phyloP scores from a whole-genome alignment of 2,888 invertebrate genomes.

The Melinaea menophilus region DNA sequence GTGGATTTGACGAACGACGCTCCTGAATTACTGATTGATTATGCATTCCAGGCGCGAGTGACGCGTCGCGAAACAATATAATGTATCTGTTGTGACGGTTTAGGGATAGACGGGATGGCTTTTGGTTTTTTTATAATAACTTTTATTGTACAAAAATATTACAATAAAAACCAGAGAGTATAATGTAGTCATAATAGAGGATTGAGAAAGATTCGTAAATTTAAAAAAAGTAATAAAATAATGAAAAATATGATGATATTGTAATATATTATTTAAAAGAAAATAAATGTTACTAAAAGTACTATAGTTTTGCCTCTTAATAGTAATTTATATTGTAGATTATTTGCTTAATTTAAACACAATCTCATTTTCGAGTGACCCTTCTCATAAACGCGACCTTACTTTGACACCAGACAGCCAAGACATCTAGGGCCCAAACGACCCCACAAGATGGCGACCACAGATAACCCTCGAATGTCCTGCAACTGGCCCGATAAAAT shows the following conservation, averaged over 20 bases:
- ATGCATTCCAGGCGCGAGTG: constrained; percentile 70
- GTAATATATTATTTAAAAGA: no score
- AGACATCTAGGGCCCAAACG: constrained; percentile 45
- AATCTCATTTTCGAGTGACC: constrained; percentile 62
- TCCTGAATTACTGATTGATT: constrained; percentile 74
- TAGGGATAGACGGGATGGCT: constrained; percentile 21
- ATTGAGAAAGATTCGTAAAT: no score
- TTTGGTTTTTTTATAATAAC: neutral
- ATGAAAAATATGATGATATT: no score
- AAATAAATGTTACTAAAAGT: no score
- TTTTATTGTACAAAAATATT: no score
- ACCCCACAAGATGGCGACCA: constrained; percentile 64
- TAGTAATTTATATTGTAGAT: neutral
- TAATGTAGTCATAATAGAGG: no score
- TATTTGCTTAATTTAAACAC: constrained; percentile 16
- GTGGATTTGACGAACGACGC: constrained; percentile 63
- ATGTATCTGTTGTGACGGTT: constrained; percentile 33
- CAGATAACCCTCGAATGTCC: constrained; percentile 64
- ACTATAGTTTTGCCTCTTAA: neutral
- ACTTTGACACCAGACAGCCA: constrained; percentile 63
- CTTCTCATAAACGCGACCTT: constrained; percentile 65
- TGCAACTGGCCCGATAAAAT: constrained; percentile 66
- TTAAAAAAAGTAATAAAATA: no score
- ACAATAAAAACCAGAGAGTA: no score
- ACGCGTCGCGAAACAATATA: constrained; percentile 55